phyloP scores from a whole-genome alignment of 1,140 invertebrate species.

The Drosophila sulfurigaster region DNA sequence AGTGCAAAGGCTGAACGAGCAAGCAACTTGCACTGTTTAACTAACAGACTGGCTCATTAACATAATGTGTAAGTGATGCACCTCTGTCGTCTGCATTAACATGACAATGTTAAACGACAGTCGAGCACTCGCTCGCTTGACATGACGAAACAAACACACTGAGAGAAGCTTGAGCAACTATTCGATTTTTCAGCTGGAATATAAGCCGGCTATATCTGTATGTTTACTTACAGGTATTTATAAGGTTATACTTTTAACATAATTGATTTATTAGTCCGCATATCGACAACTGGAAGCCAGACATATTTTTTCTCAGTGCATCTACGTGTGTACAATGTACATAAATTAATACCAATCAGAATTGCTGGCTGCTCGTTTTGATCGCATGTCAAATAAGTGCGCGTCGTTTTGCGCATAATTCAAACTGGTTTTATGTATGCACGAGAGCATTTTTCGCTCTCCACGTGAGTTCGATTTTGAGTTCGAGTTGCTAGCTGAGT shows the following conservation, averaged over 20 bases:
- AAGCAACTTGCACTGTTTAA: conserved; percentile 50
- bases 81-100: conserved; percentile 54
- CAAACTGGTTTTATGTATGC: conserved; percentile 64
- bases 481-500: background rate
- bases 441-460: conserved; percentile 28
- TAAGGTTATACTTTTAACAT: too few relatives aligned
- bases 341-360: conserved; percentile 72
- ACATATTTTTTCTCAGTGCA: conserved; percentile 3
- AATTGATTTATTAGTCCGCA: too few relatives aligned
- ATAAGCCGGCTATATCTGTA: too few relatives aligned
- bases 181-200: too few relatives aligned
- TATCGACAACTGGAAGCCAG: background rate
- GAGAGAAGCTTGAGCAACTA: background rate
- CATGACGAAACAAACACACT: background rate
- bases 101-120: conserved; percentile 73
- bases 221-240: too few relatives aligned
- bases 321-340: conserved; percentile 14
- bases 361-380: conserved; percentile 50
- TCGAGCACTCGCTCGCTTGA: conserved; percentile 5
- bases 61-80: conserved; percentile 60
- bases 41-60: conserved; percentile 70
- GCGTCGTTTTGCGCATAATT: conserved; percentile 59
- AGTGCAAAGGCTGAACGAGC: conserved; percentile 23
- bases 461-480: conserved; percentile 30
- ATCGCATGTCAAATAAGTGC: conserved; percentile 66